Evolutionary conservation across 1,140 invertebrate genomes (phyloP).

Genomic region (Drosophila eugracilis): DNA sequence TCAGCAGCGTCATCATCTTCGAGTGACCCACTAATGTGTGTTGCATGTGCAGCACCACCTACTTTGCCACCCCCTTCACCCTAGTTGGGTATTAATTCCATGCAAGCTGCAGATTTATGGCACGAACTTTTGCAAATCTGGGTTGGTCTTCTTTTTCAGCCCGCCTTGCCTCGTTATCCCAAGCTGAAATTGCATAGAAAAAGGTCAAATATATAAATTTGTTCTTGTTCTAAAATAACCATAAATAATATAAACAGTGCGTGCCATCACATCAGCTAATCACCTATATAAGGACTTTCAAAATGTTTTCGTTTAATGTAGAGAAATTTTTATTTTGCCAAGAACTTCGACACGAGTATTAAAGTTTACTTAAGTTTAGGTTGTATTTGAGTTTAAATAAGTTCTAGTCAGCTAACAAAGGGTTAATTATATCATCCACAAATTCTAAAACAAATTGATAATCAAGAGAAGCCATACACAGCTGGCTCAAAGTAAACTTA

Average conservation of each 20-base stretch:
- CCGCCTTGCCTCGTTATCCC: conserved; percentile 23
- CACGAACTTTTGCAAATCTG: conserved; percentile 62
- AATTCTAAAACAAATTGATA: conserved; percentile 6
- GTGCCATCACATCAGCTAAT: conserved; percentile 17
- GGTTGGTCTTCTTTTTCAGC: conserved; percentile 27
- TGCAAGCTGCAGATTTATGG: conserved; percentile 58
- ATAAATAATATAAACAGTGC: conserved; percentile 30
- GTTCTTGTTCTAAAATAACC: conserved; percentile 19
- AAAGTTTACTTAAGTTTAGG: background rate
- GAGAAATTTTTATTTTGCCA: background rate
- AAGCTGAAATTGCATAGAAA: conserved; percentile 47
- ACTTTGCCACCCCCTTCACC: conserved; percentile 2
- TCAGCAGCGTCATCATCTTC: conserved; percentile 41
- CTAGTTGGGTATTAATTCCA: conserved; percentile 52
- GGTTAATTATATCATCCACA: background rate
- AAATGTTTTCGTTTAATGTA: conserved; percentile 5
- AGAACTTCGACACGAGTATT: too few species aligned
- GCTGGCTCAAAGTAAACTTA: conserved; percentile 20
- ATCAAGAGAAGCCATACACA: conserved; percentile 12
- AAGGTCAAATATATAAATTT: conserved; percentile 40
- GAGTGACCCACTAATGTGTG: conserved; percentile 60
- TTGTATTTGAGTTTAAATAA: too few species aligned
- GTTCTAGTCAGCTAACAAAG: background rate
- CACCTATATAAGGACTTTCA: background rate
- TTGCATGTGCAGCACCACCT: conserved; percentile 56